A percentile compares a stretch with the other conserved stretches of the same genome.
phyloP scores from a whole-genome alignment of 1,140 invertebrate species.

The Gerris buenoi region DNA sequence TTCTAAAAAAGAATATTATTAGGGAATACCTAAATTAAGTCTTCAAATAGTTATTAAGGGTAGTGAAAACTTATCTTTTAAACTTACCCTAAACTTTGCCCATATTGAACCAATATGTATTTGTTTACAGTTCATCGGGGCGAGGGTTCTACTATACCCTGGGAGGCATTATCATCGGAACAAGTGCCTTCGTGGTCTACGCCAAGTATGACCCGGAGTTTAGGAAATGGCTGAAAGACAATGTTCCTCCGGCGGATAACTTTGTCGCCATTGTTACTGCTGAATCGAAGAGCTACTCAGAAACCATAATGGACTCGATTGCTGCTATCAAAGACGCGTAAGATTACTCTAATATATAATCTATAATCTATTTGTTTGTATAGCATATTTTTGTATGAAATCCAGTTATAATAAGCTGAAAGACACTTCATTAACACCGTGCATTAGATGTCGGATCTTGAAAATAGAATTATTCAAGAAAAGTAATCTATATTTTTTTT shows the following conservation, averaged over 20 bases:
- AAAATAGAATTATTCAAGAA: no score
- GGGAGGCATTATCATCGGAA: constrained; percentile 38
- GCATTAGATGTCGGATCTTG: no score
- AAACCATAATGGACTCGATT: no score
- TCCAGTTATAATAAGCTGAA: no score
- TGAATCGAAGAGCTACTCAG: constrained; percentile 42
- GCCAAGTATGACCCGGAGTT: constrained; percentile 53
- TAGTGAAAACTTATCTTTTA: background rate
- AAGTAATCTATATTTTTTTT: no score
- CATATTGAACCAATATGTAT: background rate
- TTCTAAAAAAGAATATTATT: no score
- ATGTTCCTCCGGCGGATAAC: constrained; percentile 47
- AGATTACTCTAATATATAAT: no score
- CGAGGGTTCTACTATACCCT: constrained; percentile 23
- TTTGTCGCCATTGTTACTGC: constrained; percentile 48
- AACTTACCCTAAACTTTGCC: background rate
- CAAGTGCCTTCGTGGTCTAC: constrained; percentile 34
- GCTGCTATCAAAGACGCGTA: no score
- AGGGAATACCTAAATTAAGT: background rate
- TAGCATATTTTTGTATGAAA: no score
- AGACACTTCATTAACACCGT: no score
- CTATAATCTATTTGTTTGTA: no score
- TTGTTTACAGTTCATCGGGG: constrained; percentile 12
- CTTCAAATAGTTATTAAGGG: background rate
- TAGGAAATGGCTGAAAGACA: constrained; percentile 43